A percentile compares a stretch with the other conserved stretches of the same genome.
phyloP scores from a whole-genome alignment of 2,888 invertebrate genomes.

The Torymus texanus region DNA sequence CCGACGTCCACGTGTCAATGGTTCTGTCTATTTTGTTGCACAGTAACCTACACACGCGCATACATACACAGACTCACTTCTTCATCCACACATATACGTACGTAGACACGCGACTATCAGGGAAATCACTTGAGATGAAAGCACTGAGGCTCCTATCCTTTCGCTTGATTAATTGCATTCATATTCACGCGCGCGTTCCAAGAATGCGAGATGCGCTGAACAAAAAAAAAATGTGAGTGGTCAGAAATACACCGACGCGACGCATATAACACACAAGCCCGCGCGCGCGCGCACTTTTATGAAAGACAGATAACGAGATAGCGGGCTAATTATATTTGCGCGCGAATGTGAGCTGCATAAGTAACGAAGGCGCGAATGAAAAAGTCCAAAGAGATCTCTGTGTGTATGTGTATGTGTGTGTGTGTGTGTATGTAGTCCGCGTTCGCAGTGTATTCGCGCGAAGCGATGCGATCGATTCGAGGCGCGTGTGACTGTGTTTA shows the following conservation, averaged over 20 bases:
- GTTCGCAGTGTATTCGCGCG: no score
- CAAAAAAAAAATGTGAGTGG: background rate
- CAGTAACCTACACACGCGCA: no score
- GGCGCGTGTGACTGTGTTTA: background rate
- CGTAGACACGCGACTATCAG: no score
- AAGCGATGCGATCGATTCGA: background rate
- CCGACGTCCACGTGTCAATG: no score
- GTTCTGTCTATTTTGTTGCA: no score
- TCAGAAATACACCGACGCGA: no score
- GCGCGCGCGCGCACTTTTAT: no score
- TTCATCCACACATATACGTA: no score
- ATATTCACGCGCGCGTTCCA: background rate
- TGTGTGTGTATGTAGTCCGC: no score
- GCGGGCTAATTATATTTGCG: slow-evolving; percentile 16
- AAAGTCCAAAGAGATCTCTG: background rate
- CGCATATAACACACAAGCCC: no score
- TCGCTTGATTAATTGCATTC: slow-evolving; percentile 31
- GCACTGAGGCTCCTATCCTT: background rate
- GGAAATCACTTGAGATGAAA: no score
- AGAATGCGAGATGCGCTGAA: background rate
- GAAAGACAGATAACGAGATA: background rate
- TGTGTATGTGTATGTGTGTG: background rate
- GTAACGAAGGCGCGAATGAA: slow-evolving; percentile 16
- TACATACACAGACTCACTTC: no score
- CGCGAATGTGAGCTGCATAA: background rate